Evolutionary conservation across 2,888 invertebrate genomes (phyloP), one percentile per base, ranked within the genome.

Genomic region (Tholera decimalis): DNA sequence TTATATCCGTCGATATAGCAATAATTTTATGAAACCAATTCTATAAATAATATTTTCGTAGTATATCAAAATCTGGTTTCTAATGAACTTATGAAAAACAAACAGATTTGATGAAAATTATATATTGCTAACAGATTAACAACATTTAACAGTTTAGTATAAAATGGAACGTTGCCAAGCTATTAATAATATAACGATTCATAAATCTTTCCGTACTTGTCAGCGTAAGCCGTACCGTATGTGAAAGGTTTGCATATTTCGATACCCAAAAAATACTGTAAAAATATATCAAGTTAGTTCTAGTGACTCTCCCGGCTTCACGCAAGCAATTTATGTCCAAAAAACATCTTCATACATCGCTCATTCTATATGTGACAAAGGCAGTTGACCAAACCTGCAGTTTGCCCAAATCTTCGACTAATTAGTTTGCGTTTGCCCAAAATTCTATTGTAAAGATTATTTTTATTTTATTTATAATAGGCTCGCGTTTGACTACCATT

Each of bases 141-240:
- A 26, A 13, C 18, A 47, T 28, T 18, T 28, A 47, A 47, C 47
- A 28, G 28, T 6, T 47, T 22, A 46, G 49, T 22, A 13, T 41
- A 37, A 49, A 49, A 44, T 69, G 76, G 77, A 55, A 49, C 9
- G 8, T 30, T 53, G 76, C 77, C 76, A 77, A 59, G 51, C 15
- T 50, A 33, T 56, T 26, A 39, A 37, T 55, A 51, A 51, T 30
- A 61, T 44, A 44, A 26, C 3, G 26, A 58, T 30, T 62, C 15
- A 41, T 41, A 37, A 28, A 64, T 62, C 15, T 18, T 13, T 33
- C 8, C 5, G 13, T 46, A 37, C 9, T 2, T 39, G 13, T 51
- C 24, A 46, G 44, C 24, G 1, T 20, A 46, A 6, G 6, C 53
- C n/a, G 0, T 18, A 22, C 11, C 3, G 11, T 22, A 61, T 61